A percentile compares a stretch with the other conserved stretches of the same genome.
phyloP scores from a whole-genome alignment of 2,888 invertebrate genomes.

The Pomacea canaliculata region DNA sequence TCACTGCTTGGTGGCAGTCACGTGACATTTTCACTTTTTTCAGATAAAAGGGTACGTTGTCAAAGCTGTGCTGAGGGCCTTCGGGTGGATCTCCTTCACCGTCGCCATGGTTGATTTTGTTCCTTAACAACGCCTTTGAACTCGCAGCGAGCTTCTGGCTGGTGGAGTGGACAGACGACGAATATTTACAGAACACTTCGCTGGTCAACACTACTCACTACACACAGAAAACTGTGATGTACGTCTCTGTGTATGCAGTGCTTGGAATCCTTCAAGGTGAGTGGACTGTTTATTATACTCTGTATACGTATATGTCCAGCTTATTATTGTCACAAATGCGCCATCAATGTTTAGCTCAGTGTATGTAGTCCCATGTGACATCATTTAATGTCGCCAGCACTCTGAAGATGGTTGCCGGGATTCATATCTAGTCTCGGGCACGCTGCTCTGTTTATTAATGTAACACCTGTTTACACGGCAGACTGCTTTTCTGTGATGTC shows the following conservation, averaged over 20 bases:
- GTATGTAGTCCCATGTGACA: too few relatives aligned
- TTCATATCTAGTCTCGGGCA: background rate
- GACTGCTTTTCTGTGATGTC: too few relatives aligned
- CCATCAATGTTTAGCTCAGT: too few relatives aligned
- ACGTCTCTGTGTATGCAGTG: conserved; percentile 70
- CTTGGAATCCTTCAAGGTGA: conserved; percentile 54
- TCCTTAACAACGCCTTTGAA: conserved; percentile 23
- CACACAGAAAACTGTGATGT: conserved; percentile 43
- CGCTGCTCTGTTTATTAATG: background rate
- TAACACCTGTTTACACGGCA: background rate
- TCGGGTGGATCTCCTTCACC: conserved; percentile 18
- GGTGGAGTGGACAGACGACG: conserved; percentile 59
- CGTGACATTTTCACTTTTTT: background rate
- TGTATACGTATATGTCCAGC: too few relatives aligned
- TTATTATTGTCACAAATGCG: too few relatives aligned
- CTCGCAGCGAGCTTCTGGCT: conserved; percentile 49
- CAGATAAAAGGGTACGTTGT: conserved; percentile 28
- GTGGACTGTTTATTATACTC: background rate
- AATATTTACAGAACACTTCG: conserved; percentile 37
- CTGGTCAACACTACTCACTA: conserved; percentile 39
- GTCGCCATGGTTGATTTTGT: conserved; percentile 14
- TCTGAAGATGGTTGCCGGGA: background rate
- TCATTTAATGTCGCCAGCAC: background rate
- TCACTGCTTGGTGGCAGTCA: too few relatives aligned
- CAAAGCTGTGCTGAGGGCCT: conserved; percentile 25